Evolutionary conservation across 1,140 invertebrate species (phyloP).

Genomic region (Drosophila mayri): DNA sequence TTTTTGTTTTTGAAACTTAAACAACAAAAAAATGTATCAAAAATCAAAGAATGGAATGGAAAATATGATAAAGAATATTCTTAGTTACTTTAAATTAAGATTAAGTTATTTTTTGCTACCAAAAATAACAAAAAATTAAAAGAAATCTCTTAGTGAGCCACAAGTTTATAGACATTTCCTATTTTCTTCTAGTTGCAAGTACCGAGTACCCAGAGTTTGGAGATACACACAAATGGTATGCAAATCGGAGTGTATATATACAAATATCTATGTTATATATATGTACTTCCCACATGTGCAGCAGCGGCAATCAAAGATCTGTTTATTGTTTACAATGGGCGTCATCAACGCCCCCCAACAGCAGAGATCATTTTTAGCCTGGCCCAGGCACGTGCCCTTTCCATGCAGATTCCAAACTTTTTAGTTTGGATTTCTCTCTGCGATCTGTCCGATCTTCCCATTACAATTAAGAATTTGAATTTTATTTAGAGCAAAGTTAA

Average conservation of each 20-base stretch:
- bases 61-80: not conserved
- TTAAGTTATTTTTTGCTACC: too few relatives aligned
- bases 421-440: not conserved
- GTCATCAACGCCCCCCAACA: not conserved
- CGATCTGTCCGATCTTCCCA: not conserved
- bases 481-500: conserved; percentile 16
- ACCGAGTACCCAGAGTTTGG: conserved; percentile 8
- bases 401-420: conserved; percentile 7
- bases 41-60: not conserved
- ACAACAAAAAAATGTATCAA: not conserved
- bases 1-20: not conserved
- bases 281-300: conserved; percentile 32
- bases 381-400: conserved; percentile 42
- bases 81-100: too few relatives aligned
- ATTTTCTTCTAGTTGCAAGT: not conserved
- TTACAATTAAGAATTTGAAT: conserved; percentile 21
- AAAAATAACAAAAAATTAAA: too few relatives aligned
- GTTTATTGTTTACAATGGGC: conserved; percentile 73
- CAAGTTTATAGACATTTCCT: not conserved
- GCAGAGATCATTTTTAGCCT: conserved; percentile 37
- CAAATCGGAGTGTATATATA: not conserved
- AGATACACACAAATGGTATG: conserved; percentile 11
- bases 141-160: not conserved
- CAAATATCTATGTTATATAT: not conserved
- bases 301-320: conserved; percentile 62